Conservation (phyloP, 2,113 vertebrate species). For the Excalfactoria chinensis region DNA sequence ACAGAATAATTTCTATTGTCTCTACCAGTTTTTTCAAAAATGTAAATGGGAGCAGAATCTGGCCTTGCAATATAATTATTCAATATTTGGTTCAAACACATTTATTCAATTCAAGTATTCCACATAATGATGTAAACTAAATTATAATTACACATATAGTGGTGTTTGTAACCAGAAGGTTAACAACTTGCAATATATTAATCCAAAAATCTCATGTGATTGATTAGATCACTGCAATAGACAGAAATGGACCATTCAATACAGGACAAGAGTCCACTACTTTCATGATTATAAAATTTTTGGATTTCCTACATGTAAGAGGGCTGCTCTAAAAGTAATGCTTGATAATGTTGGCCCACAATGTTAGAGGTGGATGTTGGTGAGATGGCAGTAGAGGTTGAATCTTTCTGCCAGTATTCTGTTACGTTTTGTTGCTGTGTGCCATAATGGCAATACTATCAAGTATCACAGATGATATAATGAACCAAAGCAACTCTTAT, state of each 20-base stretch:
- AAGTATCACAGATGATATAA: neutral
- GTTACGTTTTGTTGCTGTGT: too few species aligned
- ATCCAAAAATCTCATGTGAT: neutral
- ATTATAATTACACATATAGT: neutral
- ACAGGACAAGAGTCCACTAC: neutral
- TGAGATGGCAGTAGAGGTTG: too few species aligned
- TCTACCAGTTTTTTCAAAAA: neutral
- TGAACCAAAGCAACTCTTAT: neutral
- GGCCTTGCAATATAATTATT: neutral
- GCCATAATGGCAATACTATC: too few species aligned
- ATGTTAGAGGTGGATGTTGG: too few species aligned
- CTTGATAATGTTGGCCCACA: too few species aligned
- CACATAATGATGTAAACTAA: neutral
- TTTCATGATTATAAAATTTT: neutral
- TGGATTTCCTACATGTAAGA: neutral
- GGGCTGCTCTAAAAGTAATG: too few species aligned
- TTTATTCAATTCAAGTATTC: neutral
- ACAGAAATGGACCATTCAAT: neutral
- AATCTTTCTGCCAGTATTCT: too few species aligned
- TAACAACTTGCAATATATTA: neutral
- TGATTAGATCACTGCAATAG: neutral
- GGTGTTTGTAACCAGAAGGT: neutral
- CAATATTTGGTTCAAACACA: neutral
- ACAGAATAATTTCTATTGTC: neutral
- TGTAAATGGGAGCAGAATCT: neutral